These are phyloP conservation scores for Cynaeus angustus DNA, from an alignment of 2,888 invertebrate genomes.

Conservation along the genomic window DNA sequence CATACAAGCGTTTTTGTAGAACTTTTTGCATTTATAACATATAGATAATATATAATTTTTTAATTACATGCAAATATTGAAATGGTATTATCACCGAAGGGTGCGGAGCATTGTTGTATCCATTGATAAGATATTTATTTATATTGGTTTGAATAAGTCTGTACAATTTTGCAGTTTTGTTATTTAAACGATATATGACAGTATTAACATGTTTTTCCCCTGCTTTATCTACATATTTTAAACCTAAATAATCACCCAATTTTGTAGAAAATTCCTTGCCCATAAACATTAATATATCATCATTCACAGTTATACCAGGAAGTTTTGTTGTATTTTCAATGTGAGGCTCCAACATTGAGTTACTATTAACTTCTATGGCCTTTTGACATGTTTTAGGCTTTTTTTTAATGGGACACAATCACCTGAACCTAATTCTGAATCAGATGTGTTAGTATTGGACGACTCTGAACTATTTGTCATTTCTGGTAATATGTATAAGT, in stretches of 20 bases:
- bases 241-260: slow-evolving; percentile 45
- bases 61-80: too few relatives aligned
- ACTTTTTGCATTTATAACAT: too few relatives aligned
- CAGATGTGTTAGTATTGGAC: slow-evolving; percentile 7
- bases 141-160: slow-evolving; percentile 43
- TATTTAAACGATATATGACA: slow-evolving; percentile 45
- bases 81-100: too few relatives aligned
- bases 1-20: too few relatives aligned
- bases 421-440: slow-evolving; percentile 39
- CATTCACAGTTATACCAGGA: slow-evolving; percentile 32
- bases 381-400: slow-evolving; percentile 43
- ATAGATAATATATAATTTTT: too few relatives aligned
- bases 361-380: slow-evolving; percentile 44
- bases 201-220: slow-evolving; percentile 28
- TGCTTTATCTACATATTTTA: slow-evolving; percentile 46
- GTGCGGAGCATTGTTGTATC: slow-evolving; percentile 44
- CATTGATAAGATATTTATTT: slow-evolving; percentile 30
- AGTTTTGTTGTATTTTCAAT: slow-evolving; percentile 25
- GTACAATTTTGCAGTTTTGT: slow-evolving; percentile 48
- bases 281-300: slow-evolving; percentile 45
- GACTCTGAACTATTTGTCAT: slow-evolving; percentile 40
- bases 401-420: slow-evolving; percentile 37
- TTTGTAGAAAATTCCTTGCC: slow-evolving; percentile 32
- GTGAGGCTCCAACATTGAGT: slow-evolving; percentile 35
- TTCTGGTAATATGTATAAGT: slow-evolving; percentile 27